Base-by-base conservation (phyloP, 2,113 vertebrate species). In the Tenrec ecaudatus region DNA sequence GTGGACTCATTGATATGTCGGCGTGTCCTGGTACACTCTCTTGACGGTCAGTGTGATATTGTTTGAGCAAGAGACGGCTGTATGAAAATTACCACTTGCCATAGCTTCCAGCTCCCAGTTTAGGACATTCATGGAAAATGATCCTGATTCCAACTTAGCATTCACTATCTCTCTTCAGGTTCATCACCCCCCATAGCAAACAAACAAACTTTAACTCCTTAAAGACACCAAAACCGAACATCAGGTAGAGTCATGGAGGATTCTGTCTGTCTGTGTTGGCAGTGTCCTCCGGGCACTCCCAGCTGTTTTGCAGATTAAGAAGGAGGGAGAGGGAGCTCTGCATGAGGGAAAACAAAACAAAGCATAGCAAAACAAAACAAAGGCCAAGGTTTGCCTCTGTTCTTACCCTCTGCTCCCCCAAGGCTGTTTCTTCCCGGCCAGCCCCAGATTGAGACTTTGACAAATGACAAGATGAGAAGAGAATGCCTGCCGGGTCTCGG, bases 251-350 rank as follows among this genome's bases (percentile, higher is more conserved):
- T 75, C n/a, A 0, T 4, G 88, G 88, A 1, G 68, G 58, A 94
- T 97, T 97, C 95, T 53, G 9, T 96, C 92, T 95, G 95, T 96
- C 95, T 95, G 89, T 93, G 82, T 91, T 95, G 66, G 79, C 31
- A 38, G 10, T 88, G 66, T 87, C 62, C 36, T 88, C 78, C 91
- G 96, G 90, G 66, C 0, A 22, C 91, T 80, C 92, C 98, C 98
- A 98, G 97, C 97, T 98, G 98, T 95, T 98, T 98, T 98, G 97
- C 68, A 97, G 97, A 98, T 98, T 98, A 98, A 91, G 96, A 58
- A 84, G 81, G 95, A 89, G 82, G 40, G 85, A 94, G 58, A 89
- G 62, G 17, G 89, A 87, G 36, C 84, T 90, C 4, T 92, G 91
- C 47, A 95, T 38, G 78, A 97, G 43, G 75, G 84, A 97, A 73